Evolutionary conservation across 2,113 vertebrate species (phyloP).

Genomic region (Chionodraco myersi): DNA sequence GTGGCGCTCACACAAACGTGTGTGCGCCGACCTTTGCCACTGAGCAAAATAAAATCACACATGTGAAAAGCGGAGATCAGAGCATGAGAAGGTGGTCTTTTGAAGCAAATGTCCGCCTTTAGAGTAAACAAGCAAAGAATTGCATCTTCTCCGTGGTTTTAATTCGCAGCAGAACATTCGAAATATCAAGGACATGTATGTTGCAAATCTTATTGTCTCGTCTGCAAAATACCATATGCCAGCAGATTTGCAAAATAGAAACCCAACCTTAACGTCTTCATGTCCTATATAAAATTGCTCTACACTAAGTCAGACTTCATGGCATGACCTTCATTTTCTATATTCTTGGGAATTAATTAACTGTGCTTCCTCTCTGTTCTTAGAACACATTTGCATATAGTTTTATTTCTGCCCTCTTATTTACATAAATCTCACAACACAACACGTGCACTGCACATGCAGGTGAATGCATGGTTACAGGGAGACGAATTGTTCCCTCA

Average conservation of each 20-base stretch:
- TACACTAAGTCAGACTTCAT: no score
- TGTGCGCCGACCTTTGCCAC: conserved; percentile 50
- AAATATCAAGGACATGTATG: no score
- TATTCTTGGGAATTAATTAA: conserved; percentile 45
- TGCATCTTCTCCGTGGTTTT: background rate
- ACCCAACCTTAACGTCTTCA: no score
- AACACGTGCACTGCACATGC: conserved; percentile 28
- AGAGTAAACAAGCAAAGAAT: background rate
- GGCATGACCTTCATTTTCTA: no score
- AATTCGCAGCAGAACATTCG: no score
- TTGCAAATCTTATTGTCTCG: no score
- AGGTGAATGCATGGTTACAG: conserved; percentile 37
- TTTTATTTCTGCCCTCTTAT: background rate
- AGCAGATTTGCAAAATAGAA: no score
- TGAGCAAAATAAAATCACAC: conserved; percentile 44
- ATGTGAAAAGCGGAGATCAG: conserved; percentile 9
- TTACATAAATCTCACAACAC: background rate
- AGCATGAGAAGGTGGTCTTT: conserved; percentile 17
- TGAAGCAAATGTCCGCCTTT: no score
- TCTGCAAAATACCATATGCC: no score
- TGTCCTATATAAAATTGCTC: no score
- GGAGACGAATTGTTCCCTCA: conserved; percentile 19
- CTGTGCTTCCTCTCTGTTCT: conserved; percentile 11
- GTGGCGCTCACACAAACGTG: conserved; percentile 36
- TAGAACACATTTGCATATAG: conserved; percentile 33